A percentile compares a stretch with the other conserved stretches of the same genome.
Conservation (phyloP, 2,888 invertebrate species). For the Chaetogeoica ovagalla region DNA sequence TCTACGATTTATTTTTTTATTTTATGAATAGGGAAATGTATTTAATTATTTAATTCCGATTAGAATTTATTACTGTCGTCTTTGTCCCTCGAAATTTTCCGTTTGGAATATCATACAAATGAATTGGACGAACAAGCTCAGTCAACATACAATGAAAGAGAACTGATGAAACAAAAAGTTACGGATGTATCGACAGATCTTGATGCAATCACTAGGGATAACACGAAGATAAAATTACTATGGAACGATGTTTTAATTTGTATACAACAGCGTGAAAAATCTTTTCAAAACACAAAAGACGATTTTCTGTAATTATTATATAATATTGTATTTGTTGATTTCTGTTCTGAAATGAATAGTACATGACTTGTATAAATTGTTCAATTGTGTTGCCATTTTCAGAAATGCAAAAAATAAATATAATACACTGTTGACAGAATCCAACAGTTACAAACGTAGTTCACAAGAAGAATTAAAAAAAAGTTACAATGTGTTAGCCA, state of each 20-base stretch:
- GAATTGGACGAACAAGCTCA: slow-evolving; percentile 68
- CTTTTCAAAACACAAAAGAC: slow-evolving; percentile 65
- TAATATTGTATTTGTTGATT: not conserved
- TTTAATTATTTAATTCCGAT: not conserved
- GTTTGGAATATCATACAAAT: slow-evolving; percentile 69
- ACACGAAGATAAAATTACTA: slow-evolving; percentile 69
- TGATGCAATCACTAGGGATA: slow-evolving; percentile 71
- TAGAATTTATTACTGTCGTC: slow-evolving; percentile 70
- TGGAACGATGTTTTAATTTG: slow-evolving; percentile 77
- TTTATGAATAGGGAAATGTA: not conserved
- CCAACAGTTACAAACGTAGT: slow-evolving; percentile 71
- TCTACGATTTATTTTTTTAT: no score
- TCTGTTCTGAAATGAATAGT: no score
- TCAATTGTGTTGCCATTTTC: slow-evolving; percentile 51
- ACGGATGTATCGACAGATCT: slow-evolving; percentile 73
- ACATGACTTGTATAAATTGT: not conserved
- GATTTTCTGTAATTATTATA: not conserved
- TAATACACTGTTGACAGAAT: slow-evolving; percentile 64
- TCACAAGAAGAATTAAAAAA: slow-evolving; percentile 68
- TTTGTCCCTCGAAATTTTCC: slow-evolving; percentile 72
- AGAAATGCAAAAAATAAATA: slow-evolving; percentile 67
- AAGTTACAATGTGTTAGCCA: slow-evolving; percentile 68
- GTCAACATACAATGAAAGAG: slow-evolving; percentile 69
- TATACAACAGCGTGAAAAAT: slow-evolving; percentile 71
- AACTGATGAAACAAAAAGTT: slow-evolving; percentile 65